Evolutionary conservation across 2,888 invertebrate species (phyloP).

Genomic region (Leptura quadrifasciata): DNA sequence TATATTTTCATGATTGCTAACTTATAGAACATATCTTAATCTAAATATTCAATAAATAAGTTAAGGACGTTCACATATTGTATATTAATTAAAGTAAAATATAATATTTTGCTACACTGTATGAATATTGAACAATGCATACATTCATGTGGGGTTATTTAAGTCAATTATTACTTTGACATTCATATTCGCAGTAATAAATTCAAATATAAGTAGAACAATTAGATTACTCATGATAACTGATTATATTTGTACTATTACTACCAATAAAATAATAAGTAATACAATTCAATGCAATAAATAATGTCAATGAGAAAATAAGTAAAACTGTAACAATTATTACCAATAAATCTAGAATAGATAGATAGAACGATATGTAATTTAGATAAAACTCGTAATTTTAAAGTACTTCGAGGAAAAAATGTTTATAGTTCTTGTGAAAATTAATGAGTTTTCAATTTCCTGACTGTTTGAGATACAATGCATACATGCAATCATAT

Average conservation of each 20-base stretch:
- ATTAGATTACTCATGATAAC: not conserved
- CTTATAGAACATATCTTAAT: too few relatives aligned
- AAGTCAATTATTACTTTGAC: not conserved
- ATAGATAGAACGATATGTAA: not conserved
- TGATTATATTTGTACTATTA: not conserved
- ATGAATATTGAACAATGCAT: not conserved
- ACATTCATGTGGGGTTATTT: not conserved
- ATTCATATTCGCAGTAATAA: not conserved
- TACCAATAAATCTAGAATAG: not conserved
- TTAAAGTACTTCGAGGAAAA: not conserved
- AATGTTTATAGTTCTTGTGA: not conserved
- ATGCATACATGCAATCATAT: too few relatives aligned
- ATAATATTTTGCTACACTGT: too few relatives aligned
- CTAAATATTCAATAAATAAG: too few relatives aligned
- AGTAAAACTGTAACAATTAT: not conserved
- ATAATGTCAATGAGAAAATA: not conserved
- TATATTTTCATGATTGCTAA: too few relatives aligned
- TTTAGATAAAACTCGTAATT: not conserved
- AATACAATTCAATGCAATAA: constrained; percentile 1
- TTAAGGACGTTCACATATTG: too few relatives aligned
- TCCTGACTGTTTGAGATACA: too few relatives aligned
- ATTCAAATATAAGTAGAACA: not conserved
- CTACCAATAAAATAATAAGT: not conserved
- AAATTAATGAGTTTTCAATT: not conserved
- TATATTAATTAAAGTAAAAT: too few relatives aligned